These are phyloP conservation scores for Lissonota sp. DNA, from an alignment of 2,888 invertebrate species.

Conservation along the genomic window DNA sequence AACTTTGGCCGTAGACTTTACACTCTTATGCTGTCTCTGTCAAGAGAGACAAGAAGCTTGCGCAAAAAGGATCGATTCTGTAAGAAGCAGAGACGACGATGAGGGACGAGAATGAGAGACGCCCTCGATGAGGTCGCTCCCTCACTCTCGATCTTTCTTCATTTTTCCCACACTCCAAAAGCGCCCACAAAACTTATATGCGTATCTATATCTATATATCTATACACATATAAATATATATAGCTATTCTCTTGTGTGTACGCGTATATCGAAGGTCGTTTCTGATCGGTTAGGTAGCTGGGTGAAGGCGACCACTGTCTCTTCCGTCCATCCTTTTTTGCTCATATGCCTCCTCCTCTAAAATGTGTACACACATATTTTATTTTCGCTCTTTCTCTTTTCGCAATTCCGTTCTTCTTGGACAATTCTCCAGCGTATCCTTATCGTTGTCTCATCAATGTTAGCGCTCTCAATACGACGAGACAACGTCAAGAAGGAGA, in stretches of 20 bases:
- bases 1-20: too few relatives aligned
- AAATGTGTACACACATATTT: not conserved
- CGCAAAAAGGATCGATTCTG: constrained; percentile 41
- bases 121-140: constrained; percentile 50
- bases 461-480: constrained; percentile 12
- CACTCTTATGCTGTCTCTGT: too few relatives aligned
- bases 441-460: too few relatives aligned
- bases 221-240: too few relatives aligned
- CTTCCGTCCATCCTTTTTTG: constrained; percentile 34
- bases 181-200: too few relatives aligned
- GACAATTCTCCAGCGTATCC: constrained; percentile 10
- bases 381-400: constrained; percentile 26
- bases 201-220: too few relatives aligned
- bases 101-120: constrained; percentile 44
- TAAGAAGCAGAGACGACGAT: constrained; percentile 36
- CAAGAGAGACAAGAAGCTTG: constrained; percentile 37
- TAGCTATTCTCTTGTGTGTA: too few relatives aligned
- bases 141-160: too few relatives aligned
- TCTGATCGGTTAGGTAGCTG: too few relatives aligned
- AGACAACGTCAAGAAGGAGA: too few relatives aligned
- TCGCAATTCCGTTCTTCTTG: constrained; percentile 5
- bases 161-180: too few relatives aligned
- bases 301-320: constrained; percentile 71
- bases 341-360: constrained; percentile 38
- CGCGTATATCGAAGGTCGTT: constrained; percentile 74